Evolutionary conservation across 1,140 invertebrate genomes (phyloP).

Genomic region (Dreissena rostriformis): DNA sequence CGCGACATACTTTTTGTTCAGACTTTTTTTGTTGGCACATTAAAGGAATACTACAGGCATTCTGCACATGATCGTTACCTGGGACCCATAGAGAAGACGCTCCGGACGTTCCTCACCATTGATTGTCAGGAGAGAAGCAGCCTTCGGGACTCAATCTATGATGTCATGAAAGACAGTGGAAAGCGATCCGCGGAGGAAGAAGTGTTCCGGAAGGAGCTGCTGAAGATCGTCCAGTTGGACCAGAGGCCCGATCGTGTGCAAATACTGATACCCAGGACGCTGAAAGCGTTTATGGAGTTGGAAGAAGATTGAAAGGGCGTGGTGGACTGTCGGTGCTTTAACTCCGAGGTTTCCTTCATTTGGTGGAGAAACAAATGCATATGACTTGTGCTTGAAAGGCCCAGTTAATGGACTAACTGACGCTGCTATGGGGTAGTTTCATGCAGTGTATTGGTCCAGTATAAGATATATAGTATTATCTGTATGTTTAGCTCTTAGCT

Average conservation of each 20-base stretch:
- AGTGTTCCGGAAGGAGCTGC: neutral
- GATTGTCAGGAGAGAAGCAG: neutral
- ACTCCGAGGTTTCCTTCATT: neutral
- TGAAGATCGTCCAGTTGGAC: neutral
- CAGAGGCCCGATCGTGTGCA: neutral
- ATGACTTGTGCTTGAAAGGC: too few species aligned
- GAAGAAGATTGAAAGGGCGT: neutral
- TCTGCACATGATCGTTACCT: slow-evolving; percentile 4
- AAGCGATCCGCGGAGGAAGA: neutral
- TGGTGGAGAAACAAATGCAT: too few species aligned
- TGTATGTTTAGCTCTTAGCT: too few species aligned
- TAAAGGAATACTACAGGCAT: slow-evolving; percentile 10
- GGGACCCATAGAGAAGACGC: slow-evolving; percentile 39
- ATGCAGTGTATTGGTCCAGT: too few species aligned
- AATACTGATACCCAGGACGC: slow-evolving; percentile 14
- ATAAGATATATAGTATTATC: too few species aligned
- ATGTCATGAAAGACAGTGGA: neutral
- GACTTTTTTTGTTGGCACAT: too few species aligned
- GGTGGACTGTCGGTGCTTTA: neutral
- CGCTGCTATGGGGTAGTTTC: too few species aligned
- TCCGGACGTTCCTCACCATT: neutral
- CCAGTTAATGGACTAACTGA: too few species aligned
- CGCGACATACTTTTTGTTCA: too few species aligned
- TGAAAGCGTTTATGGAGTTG: slow-evolving; percentile 22
- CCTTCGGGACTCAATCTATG: neutral